Conservation (phyloP, 2,797 vertebrate genomes). For the Morelia viridis region DNA sequence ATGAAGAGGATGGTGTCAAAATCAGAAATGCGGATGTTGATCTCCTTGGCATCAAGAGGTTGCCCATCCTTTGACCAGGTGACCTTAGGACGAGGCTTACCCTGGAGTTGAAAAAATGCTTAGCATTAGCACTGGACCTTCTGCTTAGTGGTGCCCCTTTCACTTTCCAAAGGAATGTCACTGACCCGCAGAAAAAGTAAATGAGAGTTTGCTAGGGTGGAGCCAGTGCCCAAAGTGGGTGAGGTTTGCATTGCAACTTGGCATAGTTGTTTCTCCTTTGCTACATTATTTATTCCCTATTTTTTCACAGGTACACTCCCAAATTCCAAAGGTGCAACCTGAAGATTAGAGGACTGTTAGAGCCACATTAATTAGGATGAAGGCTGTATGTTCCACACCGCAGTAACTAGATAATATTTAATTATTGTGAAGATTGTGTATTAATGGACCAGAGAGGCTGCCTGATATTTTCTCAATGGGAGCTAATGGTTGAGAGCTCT, state of each 20-base stretch:
- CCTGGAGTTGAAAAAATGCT: slow-evolving; percentile 68
- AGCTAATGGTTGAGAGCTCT: background rate
- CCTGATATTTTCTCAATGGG: background rate
- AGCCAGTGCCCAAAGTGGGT: background rate
- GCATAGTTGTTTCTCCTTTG: background rate
- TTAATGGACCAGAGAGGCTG: background rate
- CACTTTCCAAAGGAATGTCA: background rate
- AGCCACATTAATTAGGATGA: background rate
- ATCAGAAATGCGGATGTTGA: slow-evolving; percentile 78
- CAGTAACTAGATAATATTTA: background rate
- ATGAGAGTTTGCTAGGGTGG: background rate
- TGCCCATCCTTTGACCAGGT: slow-evolving; percentile 82
- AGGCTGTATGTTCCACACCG: background rate
- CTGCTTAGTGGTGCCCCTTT: no score
- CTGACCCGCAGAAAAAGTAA: background rate
- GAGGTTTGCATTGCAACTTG: background rate
- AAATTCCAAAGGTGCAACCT: background rate
- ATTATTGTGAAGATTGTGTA: background rate
- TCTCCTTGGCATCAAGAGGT: slow-evolving; percentile 74
- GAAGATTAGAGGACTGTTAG: background rate
- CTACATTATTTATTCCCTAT: background rate
- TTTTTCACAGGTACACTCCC: background rate
- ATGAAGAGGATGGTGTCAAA: slow-evolving; percentile 88
- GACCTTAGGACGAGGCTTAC: slow-evolving; percentile 85
- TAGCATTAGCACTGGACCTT: background rate